Evolutionary conservation across 2,113 vertebrate species (phyloP).

Genomic region (Callocephalon fimbriatum): DNA sequence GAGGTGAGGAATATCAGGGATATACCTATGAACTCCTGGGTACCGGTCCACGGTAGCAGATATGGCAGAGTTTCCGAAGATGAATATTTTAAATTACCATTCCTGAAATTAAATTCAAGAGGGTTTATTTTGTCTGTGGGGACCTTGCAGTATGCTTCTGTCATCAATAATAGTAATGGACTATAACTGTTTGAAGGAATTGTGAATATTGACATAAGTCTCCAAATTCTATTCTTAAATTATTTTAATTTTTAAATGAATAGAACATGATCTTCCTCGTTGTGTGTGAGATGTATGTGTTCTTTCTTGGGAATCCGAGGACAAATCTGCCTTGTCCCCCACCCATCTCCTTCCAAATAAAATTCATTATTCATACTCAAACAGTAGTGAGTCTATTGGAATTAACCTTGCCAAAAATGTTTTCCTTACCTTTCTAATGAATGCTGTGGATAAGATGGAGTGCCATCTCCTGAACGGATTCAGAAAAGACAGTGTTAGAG

Average conservation of each 20-base stretch:
- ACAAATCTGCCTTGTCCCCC: conserved; percentile 28
- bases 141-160: conserved; percentile 50
- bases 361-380: conserved; percentile 62
- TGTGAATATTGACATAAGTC: conserved; percentile 61
- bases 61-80: conserved; percentile 45
- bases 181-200: conserved; percentile 42
- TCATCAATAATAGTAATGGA: conserved; percentile 24
- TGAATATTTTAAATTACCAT: conserved; percentile 41
- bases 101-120: conserved; percentile 58
- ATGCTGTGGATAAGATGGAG: conserved; percentile 24
- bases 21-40: conserved; percentile 47
- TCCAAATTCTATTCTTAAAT: conserved; percentile 47
- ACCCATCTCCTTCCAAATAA: conserved; percentile 37
- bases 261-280: not conserved
- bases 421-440: conserved; percentile 58
- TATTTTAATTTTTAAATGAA: conserved; percentile 44
- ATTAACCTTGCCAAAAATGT: conserved; percentile 55
- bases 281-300: conserved; percentile 49
- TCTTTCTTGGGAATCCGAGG: conserved; percentile 49
- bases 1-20: conserved; percentile 67
- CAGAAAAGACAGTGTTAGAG: conserved; percentile 27
- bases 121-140: conserved; percentile 53
- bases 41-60: conserved; percentile 22
- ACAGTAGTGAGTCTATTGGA: conserved; percentile 64
- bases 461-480: not conserved